Base-by-base conservation (phyloP, 2,797 vertebrate genomes). In the Ataeniobius toweri region DNA sequence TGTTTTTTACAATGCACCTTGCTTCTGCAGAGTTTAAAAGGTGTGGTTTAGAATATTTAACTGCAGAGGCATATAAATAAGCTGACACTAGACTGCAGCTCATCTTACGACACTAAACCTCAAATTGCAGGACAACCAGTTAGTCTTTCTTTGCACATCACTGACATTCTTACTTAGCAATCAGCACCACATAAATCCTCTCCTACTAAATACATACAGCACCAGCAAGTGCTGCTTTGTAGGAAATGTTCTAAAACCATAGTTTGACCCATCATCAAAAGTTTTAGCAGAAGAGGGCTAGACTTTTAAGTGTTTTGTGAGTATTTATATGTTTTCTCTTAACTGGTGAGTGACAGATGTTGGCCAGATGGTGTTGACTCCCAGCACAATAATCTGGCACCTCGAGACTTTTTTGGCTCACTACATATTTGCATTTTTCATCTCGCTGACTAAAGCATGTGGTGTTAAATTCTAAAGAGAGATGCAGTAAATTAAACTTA, bases 311-410 rank as follows among this genome's bases (percentile, higher is more conserved):
- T 74, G 68, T 73, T 20, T 36, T 39, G 28, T 55, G 48, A 26
- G 3, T n/a, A 61, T 12, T 63, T 71, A 36, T 5, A 0, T 26
- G 8, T 71, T 74, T 70, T 51, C 56, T 76, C 67, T 44, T 83
- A 50, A 67, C 2, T 68, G 53, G n/a, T 41, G 46, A 69, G 63
- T 70, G 46, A 76, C 46, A 72, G 61, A 73, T 72, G 51, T 70
- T 76, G 8, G 36, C 48, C 74, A 76, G 65, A 76, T 73, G 50
- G 22, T 61, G 18, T 18, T 72, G 67, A 70, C 67, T 44, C 44
- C 59, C 1, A 0, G 55, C 61, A 80, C 22, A 69, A 69, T 50
- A 74, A 83, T 79, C 69, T 65, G 59, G 10, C 39, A 36, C 26
- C 61, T 73, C 76, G 48, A 67, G 55, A 70, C 51, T 41, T 51